Evolutionary conservation across 2,888 invertebrate species (phyloP), one percentile per base, ranked within the genome.

Genomic region (Spodoptera exigua): DNA sequence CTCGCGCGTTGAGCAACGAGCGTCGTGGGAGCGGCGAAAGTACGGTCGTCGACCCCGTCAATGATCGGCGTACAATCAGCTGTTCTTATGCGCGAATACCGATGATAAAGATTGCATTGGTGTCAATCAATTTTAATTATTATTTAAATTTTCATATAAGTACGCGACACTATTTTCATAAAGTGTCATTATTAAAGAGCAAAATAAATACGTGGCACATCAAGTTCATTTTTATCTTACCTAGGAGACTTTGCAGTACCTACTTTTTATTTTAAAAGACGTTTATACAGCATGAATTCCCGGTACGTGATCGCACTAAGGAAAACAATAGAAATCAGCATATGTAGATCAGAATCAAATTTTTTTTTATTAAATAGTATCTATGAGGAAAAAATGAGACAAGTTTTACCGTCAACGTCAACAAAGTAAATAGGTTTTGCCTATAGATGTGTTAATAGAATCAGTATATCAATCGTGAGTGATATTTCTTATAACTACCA

Each of bases 21-120:
- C 87, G 86, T 79, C 89, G 92, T 90, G 92, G 91, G 90, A 92
- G 89, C 87, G 91, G 92, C 92, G 93, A 93, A 93, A 93, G 93
- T 92, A 78, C 88, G 93, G 92, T 88, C 92, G 85, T 84, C 83
- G 90, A 93, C 89, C 92, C 84, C 87, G 87, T 74, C 86, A 76
- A 69, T 85, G 85, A 85, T 87, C 85, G 70, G 82, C 79, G 82
- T 83, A 88, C 85, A 88, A 91, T 93, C 93, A 94, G 93, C 93
- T 94, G 93, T 91, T 93, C 90, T 89, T 87, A 71, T 82, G 81
- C 81, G 80, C 82, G 79, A 84, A 83, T 82, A 80, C 80, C 76
- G 76, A 76, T 75, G 73, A 79, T 81, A 79, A 79, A 81, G 64
- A 67, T 80, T 79, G 81, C 74, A 76, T 74, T 76, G 67, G 66